Evolutionary conservation across 2,888 invertebrate genomes (phyloP), one percentile per base, ranked within the genome.

Genomic region (Noctua janthina): DNA sequence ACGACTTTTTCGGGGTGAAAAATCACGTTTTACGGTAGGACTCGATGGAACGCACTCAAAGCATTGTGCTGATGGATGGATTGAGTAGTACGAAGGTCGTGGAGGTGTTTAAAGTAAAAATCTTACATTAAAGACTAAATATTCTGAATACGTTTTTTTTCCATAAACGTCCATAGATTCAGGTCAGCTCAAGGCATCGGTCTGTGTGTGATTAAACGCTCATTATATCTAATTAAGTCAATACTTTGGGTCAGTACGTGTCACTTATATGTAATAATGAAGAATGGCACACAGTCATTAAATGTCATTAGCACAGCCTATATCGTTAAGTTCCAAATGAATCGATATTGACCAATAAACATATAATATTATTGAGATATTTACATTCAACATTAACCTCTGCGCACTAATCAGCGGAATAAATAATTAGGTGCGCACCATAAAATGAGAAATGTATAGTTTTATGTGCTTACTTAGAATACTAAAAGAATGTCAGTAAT

Each of bases 341-440:
- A 81, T 83, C 74, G 67, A 78, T 56, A 77, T 20, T 74, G 66
- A 71, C 51, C 62, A 86, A 86, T 86, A 84, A 86, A 84, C 64
- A 77, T 76, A 49, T 66, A 62, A 83, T 51, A 54, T 79, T 79
- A 78, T 77, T 81, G 75, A 78, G 66, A 70, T 83, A 85, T 84
- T 86, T 78, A 76, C 77, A 74, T 66, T 72, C 51, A 70, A 74
- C 69, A 49, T 66, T 59, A 81, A 80, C 49, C 56, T 76, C 67
- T 80, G 43, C 15, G 10, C 35, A 43, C 46, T 81, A 86, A 86
- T 86, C 81, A 86, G 66, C 64, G 15, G 29, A 66, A 62, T 81
- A 54, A 68, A 75, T 68, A 71, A 70, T n/a, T 56, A 74, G 23
- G 56, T 64, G 43, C 62, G 39, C 56, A 39, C 29, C 70, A 64